phyloP scores from a whole-genome alignment of 1,140 invertebrate species.

The Bombus vancouverensis region DNA sequence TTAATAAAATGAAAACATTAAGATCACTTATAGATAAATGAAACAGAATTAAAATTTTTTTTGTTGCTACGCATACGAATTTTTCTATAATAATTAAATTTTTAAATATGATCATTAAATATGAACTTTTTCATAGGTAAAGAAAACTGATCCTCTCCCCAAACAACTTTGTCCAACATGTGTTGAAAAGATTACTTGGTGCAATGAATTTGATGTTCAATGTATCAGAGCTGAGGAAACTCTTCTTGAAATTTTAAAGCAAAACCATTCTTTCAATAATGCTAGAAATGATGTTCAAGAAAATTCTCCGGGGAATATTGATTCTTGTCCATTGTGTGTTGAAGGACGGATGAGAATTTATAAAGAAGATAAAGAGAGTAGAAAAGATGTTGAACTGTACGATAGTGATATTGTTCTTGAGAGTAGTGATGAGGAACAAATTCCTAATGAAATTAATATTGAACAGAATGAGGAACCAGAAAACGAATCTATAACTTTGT shows the following conservation, averaged over 20 bases:
- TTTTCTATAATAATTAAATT: not conserved
- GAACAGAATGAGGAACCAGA: conserved; percentile 35
- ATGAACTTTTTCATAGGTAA: conserved; percentile 49
- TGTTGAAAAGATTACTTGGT: conserved; percentile 70
- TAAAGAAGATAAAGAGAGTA: conserved; percentile 13
- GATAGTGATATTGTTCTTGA: conserved; percentile 70
- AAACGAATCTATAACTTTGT: conserved; percentile 54
- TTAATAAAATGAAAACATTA: too few species aligned
- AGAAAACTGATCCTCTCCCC: conserved; percentile 67
- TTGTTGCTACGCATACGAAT: not conserved
- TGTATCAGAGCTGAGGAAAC: conserved; percentile 69
- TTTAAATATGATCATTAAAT: not conserved
- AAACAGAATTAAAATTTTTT: too few species aligned
- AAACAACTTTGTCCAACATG: conserved; percentile 67
- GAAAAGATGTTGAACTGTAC: conserved; percentile 56
- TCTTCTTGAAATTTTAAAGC: conserved; percentile 58
- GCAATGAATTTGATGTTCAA: conserved; percentile 64
- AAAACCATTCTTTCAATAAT: conserved; percentile 46
- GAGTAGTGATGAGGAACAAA: conserved; percentile 69
- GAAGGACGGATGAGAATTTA: conserved; percentile 62
- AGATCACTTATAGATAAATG: too few species aligned
- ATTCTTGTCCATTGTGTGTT: conserved; percentile 67
- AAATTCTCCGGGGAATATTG: conserved; percentile 28
- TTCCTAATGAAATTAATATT: conserved; percentile 48
- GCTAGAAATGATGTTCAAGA: not conserved